A percentile compares a stretch with the other conserved stretches of the same genome.
These are phyloP conservation scores for Drosophila sp. DNA, from an alignment of 1,140 invertebrate genomes.

Conservation along the genomic window DNA sequence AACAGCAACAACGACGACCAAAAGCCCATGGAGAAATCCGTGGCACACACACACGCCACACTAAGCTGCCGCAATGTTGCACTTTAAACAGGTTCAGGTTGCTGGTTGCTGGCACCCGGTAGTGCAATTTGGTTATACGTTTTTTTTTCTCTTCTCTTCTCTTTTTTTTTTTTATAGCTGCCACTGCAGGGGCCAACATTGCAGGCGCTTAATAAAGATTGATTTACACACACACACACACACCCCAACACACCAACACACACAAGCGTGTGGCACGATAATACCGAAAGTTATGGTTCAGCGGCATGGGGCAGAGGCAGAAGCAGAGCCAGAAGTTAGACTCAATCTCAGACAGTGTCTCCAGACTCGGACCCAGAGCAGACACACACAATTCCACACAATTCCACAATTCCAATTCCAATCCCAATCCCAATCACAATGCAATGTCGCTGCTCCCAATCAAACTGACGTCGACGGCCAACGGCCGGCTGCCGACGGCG, in stretches of 20 bases:
- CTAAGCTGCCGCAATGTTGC: slow-evolving; percentile 56
- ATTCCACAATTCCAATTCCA: slow-evolving; percentile 19
- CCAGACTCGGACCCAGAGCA: slow-evolving; percentile 5
- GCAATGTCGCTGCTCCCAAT: slow-evolving; percentile 64
- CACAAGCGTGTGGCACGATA: slow-evolving; percentile 17
- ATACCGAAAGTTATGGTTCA: slow-evolving; percentile 59
- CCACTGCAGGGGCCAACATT: slow-evolving; percentile 35
- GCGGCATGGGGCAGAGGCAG: neutral
- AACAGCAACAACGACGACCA: slow-evolving; percentile 26
- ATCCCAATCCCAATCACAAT: slow-evolving; percentile 22
- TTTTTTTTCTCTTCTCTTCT: slow-evolving; percentile 4
- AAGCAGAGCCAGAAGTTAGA: neutral
- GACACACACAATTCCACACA: no score
- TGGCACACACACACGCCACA: neutral
- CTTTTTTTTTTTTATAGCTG: slow-evolving; percentile 52
- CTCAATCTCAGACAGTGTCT: slow-evolving; percentile 7
- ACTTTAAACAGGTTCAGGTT: slow-evolving; percentile 72
- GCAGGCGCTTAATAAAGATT: slow-evolving; percentile 77
- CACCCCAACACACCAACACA: slow-evolving; percentile 39
- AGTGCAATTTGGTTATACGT: slow-evolving; percentile 49
- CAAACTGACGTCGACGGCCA: slow-evolving; percentile 57
- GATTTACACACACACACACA: slow-evolving; percentile 64
- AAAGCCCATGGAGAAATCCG: slow-evolving; percentile 23
- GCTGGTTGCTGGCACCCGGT: slow-evolving; percentile 34
- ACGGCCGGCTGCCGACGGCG: slow-evolving; percentile 38